Evolutionary conservation across 1,140 invertebrate genomes (phyloP).

Genomic region (Drosophila arizonae): DNA sequence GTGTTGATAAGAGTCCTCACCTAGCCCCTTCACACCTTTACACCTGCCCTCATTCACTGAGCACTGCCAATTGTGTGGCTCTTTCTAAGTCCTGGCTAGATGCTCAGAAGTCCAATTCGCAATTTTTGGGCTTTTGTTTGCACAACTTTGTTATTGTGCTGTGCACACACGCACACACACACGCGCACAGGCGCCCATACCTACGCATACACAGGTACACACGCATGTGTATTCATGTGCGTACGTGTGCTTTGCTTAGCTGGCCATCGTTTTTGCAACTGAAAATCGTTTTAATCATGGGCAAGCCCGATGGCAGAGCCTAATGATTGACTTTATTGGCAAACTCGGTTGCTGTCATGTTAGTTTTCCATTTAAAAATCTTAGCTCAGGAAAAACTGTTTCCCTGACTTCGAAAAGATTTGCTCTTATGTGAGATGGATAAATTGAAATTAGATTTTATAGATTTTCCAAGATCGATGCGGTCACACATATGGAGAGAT

Average conservation of each 20-base stretch:
- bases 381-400: neutral
- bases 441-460: too few relatives aligned
- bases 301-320: neutral
- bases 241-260: constrained; percentile 1
- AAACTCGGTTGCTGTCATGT: neutral
- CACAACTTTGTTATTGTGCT: constrained; percentile 13
- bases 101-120: constrained; percentile 12
- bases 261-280: constrained; percentile 7
- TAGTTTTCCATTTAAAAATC: constrained; percentile 1
- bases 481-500: too few relatives aligned
- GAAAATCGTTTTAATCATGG: neutral
- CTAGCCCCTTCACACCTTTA: neutral
- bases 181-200: neutral
- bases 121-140: constrained; percentile 20
- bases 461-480: too few relatives aligned
- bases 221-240: neutral
- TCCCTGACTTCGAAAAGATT: too few relatives aligned
- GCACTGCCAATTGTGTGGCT: constrained; percentile 6
- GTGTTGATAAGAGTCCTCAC: constrained; percentile 16
- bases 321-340: neutral
- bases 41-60: neutral
- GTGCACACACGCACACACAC: neutral
- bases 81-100: constrained; percentile 7
- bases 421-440: too few relatives aligned
- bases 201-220: neutral